Conservation (phyloP, 2,113 vertebrate genomes). For the Sprattus sprattus region DNA sequence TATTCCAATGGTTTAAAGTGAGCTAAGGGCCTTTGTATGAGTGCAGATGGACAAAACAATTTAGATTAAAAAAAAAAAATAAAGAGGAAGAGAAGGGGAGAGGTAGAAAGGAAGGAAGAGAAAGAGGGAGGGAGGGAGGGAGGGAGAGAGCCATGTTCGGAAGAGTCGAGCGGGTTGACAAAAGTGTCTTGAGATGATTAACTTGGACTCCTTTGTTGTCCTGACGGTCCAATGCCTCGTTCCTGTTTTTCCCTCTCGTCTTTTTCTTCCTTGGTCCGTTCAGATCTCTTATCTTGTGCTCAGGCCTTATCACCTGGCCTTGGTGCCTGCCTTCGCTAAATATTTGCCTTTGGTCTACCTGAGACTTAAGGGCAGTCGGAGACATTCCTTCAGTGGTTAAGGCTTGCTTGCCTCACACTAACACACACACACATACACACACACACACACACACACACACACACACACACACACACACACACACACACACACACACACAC, state of each 20-base stretch:
- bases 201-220: slow-evolving; percentile 54
- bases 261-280: slow-evolving; percentile 24
- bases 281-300: slow-evolving; percentile 52
- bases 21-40: too few species aligned
- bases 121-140: not conserved
- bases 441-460: not conserved
- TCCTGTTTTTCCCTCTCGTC: slow-evolving; percentile 26
- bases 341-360: slow-evolving; percentile 52
- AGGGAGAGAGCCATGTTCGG: slow-evolving; percentile 13
- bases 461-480: not conserved
- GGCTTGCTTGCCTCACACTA: not conserved
- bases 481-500: not conserved
- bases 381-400: slow-evolving; percentile 48
- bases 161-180: slow-evolving; percentile 43
- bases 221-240: slow-evolving; percentile 47
- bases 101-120: not conserved
- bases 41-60: too few species aligned
- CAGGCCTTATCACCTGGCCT: slow-evolving; percentile 48
- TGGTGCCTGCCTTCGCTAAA: slow-evolving; percentile 60
- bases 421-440: not conserved
- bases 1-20: not conserved
- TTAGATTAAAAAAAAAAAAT: not conserved
- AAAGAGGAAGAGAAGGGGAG: not conserved
- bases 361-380: slow-evolving; percentile 48
- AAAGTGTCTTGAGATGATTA: slow-evolving; percentile 55